Conservation (phyloP, 2,113 vertebrate genomes). For the Plecotus auritus region DNA sequence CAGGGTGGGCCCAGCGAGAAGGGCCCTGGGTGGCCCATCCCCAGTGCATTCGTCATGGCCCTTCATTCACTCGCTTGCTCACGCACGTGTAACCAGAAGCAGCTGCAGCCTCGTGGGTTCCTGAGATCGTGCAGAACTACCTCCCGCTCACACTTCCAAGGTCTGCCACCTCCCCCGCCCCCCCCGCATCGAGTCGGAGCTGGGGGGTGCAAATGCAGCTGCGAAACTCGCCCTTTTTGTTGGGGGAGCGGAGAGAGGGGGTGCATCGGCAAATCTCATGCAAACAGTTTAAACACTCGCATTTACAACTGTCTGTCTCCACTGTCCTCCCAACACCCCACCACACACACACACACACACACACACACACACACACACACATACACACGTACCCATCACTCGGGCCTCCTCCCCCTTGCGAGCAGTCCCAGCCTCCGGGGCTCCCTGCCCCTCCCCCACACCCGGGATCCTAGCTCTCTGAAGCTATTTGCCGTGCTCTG, state of each 20-base stretch:
- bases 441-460: neutral
- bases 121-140: neutral
- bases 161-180: too few relatives aligned
- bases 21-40: neutral
- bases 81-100: neutral
- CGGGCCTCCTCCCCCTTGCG: neutral
- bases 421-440: neutral
- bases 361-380: too few relatives aligned
- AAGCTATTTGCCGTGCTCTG: neutral
- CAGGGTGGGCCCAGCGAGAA: too few relatives aligned
- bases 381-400: accelerated
- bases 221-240: too few relatives aligned
- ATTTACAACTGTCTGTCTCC: neutral
- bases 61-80: neutral
- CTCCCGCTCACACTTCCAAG: neutral
- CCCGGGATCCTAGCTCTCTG: neutral
- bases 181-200: too few relatives aligned
- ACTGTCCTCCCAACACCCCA: neutral
- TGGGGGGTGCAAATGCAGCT: too few relatives aligned
- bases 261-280: neutral
- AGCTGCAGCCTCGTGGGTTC: neutral
- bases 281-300: neutral
- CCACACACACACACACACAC: too few relatives aligned
- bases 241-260: neutral
- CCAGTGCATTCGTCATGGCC: neutral